Evolutionary conservation across 1,140 invertebrate genomes (phyloP).

Genomic region (Lycorma delicatula): DNA sequence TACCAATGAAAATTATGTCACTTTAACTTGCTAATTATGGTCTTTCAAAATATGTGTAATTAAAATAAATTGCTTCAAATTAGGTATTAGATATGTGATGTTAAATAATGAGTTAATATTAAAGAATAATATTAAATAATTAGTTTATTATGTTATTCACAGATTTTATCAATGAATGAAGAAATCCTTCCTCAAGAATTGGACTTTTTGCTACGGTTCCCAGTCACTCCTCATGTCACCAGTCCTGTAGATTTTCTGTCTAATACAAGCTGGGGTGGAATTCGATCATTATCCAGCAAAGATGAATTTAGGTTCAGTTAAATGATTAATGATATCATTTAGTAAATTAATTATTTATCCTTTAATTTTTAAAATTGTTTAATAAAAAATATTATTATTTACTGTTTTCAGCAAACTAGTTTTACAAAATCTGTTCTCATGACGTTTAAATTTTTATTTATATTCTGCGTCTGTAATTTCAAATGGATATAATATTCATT

Average conservation of each 20-base stretch:
- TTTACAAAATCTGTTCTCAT: background rate
- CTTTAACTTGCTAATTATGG: too few relatives aligned
- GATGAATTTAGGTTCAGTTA: constrained; percentile 73
- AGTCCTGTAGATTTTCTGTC: constrained; percentile 92
- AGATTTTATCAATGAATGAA: constrained; percentile 79
- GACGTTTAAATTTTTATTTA: too few relatives aligned
- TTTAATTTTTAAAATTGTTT: background rate
- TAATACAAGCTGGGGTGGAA: constrained; percentile 87
- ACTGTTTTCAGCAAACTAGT: background rate
- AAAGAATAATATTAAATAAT: too few relatives aligned
- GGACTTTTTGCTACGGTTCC: constrained; percentile 89
- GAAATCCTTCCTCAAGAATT: constrained; percentile 77
- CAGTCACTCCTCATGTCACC: constrained; percentile 80
- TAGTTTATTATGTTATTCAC: too few relatives aligned
- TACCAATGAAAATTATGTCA: too few relatives aligned
- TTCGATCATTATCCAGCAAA: constrained; percentile 78
- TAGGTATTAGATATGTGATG: too few relatives aligned
- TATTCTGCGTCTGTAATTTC: too few relatives aligned
- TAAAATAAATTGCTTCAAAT: too few relatives aligned
- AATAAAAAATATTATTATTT: background rate
- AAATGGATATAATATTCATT: too few relatives aligned
- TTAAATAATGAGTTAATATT: too few relatives aligned
- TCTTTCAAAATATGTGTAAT: too few relatives aligned
- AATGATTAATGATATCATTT: too few relatives aligned
- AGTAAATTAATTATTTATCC: background rate